Percentiles rank a stretch among this genome's conserved stretches.
phyloP scores from a whole-genome alignment of 1,140 invertebrate genomes.

The Octopus bimaculoides region DNA sequence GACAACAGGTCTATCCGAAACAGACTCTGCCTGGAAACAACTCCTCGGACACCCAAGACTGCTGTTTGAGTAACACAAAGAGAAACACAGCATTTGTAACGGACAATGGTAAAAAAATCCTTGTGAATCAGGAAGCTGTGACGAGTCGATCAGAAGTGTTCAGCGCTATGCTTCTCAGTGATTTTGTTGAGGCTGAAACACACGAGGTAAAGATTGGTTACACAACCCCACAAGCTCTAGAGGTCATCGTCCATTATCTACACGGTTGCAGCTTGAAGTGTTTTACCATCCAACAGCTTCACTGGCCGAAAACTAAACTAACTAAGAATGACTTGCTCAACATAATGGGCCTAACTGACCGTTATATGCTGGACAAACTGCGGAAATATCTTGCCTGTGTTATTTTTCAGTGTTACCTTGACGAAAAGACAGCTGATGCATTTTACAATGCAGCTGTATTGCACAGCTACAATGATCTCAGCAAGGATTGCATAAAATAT shows the following conservation, averaged over 20 bases:
- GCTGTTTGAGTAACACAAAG: not conserved
- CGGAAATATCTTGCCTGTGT: conserved; percentile 14
- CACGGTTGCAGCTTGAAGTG: conserved; percentile 32
- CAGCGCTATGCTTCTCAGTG: conserved; percentile 39
- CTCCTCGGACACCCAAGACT: not conserved
- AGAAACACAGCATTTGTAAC: conserved; percentile 16
- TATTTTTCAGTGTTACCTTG: not conserved
- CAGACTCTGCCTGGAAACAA: not conserved
- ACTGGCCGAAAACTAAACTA: not conserved
- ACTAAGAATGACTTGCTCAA: conserved; percentile 6
- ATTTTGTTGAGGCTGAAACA: conserved; percentile 33
- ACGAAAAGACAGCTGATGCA: not conserved
- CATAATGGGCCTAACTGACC: conserved; percentile 18
- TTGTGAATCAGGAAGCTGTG: conserved; percentile 23
- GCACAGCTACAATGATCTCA: not conserved
- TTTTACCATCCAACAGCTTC: conserved; percentile 14
- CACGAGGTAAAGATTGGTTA: conserved; percentile 29
- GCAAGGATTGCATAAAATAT: not conserved
- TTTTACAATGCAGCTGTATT: not conserved
- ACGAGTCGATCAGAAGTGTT: conserved; percentile 33
- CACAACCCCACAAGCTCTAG: conserved; percentile 25
- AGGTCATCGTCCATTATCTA: conserved; percentile 29
- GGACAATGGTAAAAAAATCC: conserved; percentile 20
- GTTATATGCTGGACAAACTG: conserved; percentile 20
- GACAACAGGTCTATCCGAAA: not conserved